phyloP scores from a whole-genome alignment of 2,113 vertebrate species.

The Beaufortia kweichowensis region DNA sequence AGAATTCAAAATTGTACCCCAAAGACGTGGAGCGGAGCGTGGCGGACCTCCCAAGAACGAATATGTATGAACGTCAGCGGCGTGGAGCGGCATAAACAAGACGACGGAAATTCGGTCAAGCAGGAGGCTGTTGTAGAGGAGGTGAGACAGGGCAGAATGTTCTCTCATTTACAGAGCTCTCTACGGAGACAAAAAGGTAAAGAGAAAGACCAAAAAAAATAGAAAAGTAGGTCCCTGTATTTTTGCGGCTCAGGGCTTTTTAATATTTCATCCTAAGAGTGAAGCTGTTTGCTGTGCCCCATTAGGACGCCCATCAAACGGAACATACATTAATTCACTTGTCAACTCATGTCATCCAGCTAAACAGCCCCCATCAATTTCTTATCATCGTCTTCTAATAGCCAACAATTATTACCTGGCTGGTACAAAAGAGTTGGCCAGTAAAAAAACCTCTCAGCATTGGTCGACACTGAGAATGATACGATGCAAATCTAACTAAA shows the following conservation, averaged over 20 bases:
- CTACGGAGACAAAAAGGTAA: constrained; percentile 59
- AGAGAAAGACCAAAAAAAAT: constrained; percentile 43
- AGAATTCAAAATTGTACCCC: constrained; percentile 74
- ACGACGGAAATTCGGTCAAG: constrained; percentile 61
- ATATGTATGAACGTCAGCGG: constrained; percentile 72
- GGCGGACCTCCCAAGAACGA: constrained; percentile 60
- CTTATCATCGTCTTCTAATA: constrained; percentile 67
- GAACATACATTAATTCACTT: constrained; percentile 70
- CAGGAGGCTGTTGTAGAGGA: constrained; percentile 63
- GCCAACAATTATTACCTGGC: constrained; percentile 65
- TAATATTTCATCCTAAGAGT: constrained; percentile 65
- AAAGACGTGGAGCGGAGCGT: constrained; percentile 63
- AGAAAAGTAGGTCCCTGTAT: constrained; percentile 55
- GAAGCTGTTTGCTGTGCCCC: constrained; percentile 66
- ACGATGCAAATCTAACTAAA: neutral
- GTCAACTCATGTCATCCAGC: constrained; percentile 69
- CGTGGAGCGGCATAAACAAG: constrained; percentile 73
- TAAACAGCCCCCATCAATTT: constrained; percentile 68
- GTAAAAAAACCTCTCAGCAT: constrained; percentile 41
- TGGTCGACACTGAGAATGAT: neutral
- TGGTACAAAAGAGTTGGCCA: constrained; percentile 54
- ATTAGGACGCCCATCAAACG: constrained; percentile 71
- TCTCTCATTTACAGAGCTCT: constrained; percentile 67
- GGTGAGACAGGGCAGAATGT: constrained; percentile 66
- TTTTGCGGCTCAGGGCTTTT: constrained; percentile 65